phyloP scores from a whole-genome alignment of 2,888 invertebrate genomes.

The Adela reaumurella region DNA sequence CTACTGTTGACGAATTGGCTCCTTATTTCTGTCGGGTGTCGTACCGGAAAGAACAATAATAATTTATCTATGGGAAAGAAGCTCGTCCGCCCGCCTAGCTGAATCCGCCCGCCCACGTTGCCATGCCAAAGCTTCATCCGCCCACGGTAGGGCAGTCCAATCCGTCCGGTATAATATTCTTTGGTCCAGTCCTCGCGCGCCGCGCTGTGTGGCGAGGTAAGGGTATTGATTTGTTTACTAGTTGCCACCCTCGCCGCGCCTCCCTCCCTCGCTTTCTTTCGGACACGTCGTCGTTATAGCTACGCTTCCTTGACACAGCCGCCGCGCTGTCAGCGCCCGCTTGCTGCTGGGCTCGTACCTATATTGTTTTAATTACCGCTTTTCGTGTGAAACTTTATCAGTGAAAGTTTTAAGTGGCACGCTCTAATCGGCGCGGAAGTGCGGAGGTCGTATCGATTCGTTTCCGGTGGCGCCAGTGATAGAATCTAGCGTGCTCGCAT shows the following conservation, averaged over 20 bases:
- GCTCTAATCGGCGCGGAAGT: conserved; percentile 4
- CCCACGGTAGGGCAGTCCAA: too few relatives aligned
- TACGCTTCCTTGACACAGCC: conserved; percentile 20
- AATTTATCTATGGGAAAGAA: too few relatives aligned
- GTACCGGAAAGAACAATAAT: too few relatives aligned
- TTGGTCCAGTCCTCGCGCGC: too few relatives aligned
- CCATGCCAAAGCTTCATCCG: not conserved
- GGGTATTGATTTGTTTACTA: conserved; percentile 51
- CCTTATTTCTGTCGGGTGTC: too few relatives aligned
- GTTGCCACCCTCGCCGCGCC: conserved; percentile 7
- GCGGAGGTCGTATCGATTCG: conserved; percentile 43
- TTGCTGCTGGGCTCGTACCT: not conserved
- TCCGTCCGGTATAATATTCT: too few relatives aligned
- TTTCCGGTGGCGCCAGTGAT: conserved; percentile 9
- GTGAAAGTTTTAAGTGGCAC: not conserved
- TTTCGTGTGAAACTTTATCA: conserved; percentile 36
- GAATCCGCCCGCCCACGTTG: not conserved
- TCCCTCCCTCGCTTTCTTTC: not conserved
- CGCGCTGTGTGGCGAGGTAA: not conserved
- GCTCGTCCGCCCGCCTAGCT: too few relatives aligned
- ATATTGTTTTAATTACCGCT: conserved; percentile 32
- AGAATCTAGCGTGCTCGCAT: not conserved
- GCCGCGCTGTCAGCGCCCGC: not conserved
- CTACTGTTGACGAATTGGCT: too few relatives aligned
- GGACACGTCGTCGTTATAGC: conserved; percentile 19